A percentile compares a stretch with the other conserved stretches of the same genome.
Evolutionary conservation across 2,113 vertebrate genomes (phyloP).

Genomic region (Fukomys damarensis): DNA sequence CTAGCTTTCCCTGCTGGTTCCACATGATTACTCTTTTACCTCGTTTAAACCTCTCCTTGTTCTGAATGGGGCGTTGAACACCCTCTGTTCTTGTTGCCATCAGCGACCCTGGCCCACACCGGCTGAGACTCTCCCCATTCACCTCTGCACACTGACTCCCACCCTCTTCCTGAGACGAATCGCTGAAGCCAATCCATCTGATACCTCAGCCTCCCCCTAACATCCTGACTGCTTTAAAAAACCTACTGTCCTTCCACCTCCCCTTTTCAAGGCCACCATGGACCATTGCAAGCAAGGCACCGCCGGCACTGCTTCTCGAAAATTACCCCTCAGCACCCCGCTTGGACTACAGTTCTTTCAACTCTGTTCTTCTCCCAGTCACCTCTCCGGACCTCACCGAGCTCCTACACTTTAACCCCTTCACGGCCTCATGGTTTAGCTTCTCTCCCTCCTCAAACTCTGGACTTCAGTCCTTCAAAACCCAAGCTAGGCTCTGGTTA

Average conservation of each 20-base stretch:
- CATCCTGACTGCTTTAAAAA: neutral
- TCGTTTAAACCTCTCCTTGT: neutral
- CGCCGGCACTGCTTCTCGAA: neutral
- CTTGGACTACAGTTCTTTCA: neutral
- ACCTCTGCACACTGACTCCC: neutral
- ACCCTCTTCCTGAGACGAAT: neutral
- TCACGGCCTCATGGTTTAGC: neutral
- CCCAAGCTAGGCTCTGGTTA: neutral
- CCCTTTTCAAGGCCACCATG: neutral
- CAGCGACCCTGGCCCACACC: neutral
- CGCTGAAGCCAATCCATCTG: neutral
- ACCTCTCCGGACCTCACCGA: neutral
- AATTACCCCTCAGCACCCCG: neutral
- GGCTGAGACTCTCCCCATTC: neutral
- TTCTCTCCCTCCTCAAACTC: neutral
- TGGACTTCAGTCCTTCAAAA: neutral
- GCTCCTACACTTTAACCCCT: neutral
- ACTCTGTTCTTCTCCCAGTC: neutral
- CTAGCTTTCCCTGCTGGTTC: neutral
- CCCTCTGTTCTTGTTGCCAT: neutral
- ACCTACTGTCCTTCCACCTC: neutral
- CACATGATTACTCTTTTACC: neutral
- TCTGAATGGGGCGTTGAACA: neutral
- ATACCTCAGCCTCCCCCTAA: neutral
- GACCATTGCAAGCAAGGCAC: neutral